phyloP scores from a whole-genome alignment of 2,888 invertebrate genomes.

The Lobophora halterata region DNA sequence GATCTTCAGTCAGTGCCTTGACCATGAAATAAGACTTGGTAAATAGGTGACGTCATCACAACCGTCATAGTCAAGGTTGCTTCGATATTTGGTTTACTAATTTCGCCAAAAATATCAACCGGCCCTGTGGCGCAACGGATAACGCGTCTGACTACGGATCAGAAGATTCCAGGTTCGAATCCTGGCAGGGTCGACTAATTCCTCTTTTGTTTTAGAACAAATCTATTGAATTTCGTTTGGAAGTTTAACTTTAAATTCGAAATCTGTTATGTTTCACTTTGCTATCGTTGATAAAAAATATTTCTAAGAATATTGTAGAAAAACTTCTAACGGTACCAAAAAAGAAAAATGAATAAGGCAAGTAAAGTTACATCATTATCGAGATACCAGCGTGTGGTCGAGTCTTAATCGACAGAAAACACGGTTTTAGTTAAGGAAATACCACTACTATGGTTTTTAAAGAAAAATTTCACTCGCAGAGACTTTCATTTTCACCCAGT shows the following conservation, averaged over 20 bases:
- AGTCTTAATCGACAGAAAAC: slow-evolving; percentile 67
- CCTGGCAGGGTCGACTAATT: slow-evolving; percentile 78
- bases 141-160: slow-evolving; percentile 87
- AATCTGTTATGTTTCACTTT: too few relatives aligned
- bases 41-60: slow-evolving; percentile 14
- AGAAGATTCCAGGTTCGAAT: slow-evolving; percentile 85
- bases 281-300: too few relatives aligned
- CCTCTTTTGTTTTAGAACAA: slow-evolving; percentile 31
- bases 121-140: slow-evolving; percentile 85
- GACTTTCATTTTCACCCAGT: too few relatives aligned
- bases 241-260: too few relatives aligned
- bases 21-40: slow-evolving; percentile 12
- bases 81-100: slow-evolving; percentile 3
- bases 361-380: slow-evolving; percentile 65
- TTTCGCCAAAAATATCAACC: neutral
- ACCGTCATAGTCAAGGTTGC: slow-evolving; percentile 6
- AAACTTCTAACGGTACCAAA: slow-evolving; percentile 22
- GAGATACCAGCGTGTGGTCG: slow-evolving; percentile 51
- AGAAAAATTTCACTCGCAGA: too few relatives aligned
- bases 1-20: too few relatives aligned
- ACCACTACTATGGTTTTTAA: slow-evolving; percentile 40
- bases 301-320: slow-evolving; percentile 17
- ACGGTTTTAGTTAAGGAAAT: slow-evolving; percentile 26
- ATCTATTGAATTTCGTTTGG: too few relatives aligned
- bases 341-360: slow-evolving; percentile 17